Conservation (phyloP, 1,140 invertebrate species). For the Zaprionus kolodkinae region DNA sequence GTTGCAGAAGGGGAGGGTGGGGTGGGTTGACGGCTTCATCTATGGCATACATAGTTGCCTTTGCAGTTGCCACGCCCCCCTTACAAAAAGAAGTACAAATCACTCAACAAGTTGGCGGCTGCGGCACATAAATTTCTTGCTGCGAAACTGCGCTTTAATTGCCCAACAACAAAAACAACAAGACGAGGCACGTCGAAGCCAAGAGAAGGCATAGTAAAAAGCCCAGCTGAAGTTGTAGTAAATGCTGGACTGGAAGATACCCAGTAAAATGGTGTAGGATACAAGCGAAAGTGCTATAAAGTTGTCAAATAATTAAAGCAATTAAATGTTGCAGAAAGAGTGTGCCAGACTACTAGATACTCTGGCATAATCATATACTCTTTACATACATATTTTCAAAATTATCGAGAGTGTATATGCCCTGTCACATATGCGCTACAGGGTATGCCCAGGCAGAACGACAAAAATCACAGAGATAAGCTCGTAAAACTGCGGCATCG, state of each 20-base stretch:
- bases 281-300: not conserved
- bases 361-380: not conserved
- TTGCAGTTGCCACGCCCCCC: slow-evolving; percentile 46
- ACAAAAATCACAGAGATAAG: slow-evolving; percentile 48
- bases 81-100: slow-evolving; percentile 58
- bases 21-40: slow-evolving; percentile 49
- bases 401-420: too few relatives aligned
- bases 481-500: slow-evolving; percentile 67
- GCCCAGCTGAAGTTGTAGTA: not conserved
- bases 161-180: slow-evolving; percentile 63
- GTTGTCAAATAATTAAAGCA: too few relatives aligned
- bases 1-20: slow-evolving; percentile 3
- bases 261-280: not conserved
- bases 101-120: slow-evolving; percentile 65
- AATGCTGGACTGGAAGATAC: not conserved
- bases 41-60: slow-evolving; percentile 50
- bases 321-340: too few relatives aligned
- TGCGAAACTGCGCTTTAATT: slow-evolving; percentile 77
- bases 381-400: not conserved
- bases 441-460: slow-evolving; percentile 22
- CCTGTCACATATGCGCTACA: not conserved
- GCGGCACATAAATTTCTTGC: slow-evolving; percentile 71
- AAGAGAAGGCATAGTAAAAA: slow-evolving; percentile 1
- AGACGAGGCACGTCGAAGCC: not conserved
- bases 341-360: too few relatives aligned